Percentiles rank a stretch among this genome's conserved stretches.
These are phyloP conservation scores for Morone saxatilis DNA, from an alignment of 2,113 vertebrate genomes.

Conservation along the genomic window DNA sequence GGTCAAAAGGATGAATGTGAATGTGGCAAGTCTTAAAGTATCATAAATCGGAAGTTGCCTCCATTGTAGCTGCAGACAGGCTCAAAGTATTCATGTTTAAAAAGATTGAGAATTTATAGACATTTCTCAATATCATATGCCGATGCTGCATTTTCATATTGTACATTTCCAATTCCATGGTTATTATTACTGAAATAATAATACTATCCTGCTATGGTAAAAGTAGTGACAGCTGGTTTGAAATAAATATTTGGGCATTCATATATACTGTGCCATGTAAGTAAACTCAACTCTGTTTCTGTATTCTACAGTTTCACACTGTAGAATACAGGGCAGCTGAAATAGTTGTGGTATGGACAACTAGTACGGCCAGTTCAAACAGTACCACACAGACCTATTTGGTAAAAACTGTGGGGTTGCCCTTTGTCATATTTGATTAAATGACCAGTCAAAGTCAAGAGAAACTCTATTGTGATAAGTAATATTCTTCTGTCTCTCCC, in stretches of 20 bases:
- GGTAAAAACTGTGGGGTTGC: not conserved
- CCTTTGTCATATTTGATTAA: not conserved
- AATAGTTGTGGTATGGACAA: not conserved
- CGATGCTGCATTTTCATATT: not conserved
- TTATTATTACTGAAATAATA: not conserved
- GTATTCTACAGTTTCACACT: not conserved
- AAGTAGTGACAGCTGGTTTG: not conserved
- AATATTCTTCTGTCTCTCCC: slow-evolving; percentile 17
- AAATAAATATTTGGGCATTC: not conserved
- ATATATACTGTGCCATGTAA: not conserved
- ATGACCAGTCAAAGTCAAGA: not conserved
- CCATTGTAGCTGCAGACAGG: not conserved
- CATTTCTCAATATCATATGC: not conserved
- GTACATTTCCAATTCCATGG: not conserved
- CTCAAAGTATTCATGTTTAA: not conserved
- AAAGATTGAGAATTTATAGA: not conserved
- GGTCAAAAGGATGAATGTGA: not conserved
- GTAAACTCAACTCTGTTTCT: not conserved
- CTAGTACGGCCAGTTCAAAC: not conserved
- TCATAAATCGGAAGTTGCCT: not conserved
- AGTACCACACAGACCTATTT: not conserved
- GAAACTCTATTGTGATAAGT: slow-evolving; percentile 11
- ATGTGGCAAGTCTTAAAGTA: not conserved
- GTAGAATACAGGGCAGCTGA: not conserved
- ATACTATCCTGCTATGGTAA: not conserved